Conservation (phyloP, 2,797 vertebrate genomes). For the Gastrophryne carolinensis region DNA sequence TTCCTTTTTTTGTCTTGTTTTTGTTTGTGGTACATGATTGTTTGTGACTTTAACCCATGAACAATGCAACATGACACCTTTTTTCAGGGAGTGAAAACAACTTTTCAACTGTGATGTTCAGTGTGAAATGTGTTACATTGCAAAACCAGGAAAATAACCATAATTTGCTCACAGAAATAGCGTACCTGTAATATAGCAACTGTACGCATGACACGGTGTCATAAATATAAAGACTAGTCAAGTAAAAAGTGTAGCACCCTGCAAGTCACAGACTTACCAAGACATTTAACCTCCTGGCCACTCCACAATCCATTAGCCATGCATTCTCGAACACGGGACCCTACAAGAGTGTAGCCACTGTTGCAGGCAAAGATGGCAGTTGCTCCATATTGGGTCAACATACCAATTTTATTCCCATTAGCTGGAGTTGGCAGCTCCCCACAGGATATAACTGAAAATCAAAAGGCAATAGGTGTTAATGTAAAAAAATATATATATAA, state of each 20-base stretch:
- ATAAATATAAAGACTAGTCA: too few species aligned
- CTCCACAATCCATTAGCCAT: slow-evolving; percentile 98
- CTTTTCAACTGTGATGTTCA: too few species aligned
- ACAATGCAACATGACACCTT: too few species aligned
- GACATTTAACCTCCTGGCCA: slow-evolving; percentile 87
- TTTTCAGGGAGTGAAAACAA: too few species aligned
- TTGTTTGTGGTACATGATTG: too few species aligned
- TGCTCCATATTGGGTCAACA: slow-evolving; percentile 86
- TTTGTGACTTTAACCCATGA: too few species aligned
- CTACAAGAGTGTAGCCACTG: slow-evolving; percentile 93
- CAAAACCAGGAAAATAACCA: too few species aligned
- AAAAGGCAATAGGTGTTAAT: not conserved
- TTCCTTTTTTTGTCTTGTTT: too few species aligned
- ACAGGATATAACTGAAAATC: slow-evolving; percentile 88
- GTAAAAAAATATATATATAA: not conserved
- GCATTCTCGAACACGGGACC: slow-evolving; percentile 92
- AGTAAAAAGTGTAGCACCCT: not conserved
- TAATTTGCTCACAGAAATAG: too few species aligned
- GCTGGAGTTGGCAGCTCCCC: slow-evolving; percentile 90
- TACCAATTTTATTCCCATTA: slow-evolving; percentile 95
- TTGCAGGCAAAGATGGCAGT: slow-evolving; percentile 99
- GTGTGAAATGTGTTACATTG: too few species aligned
- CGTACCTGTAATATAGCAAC: too few species aligned
- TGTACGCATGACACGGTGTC: too few species aligned
- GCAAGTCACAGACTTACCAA: slow-evolving; percentile 74